Evolutionary conservation across 2,113 vertebrate genomes (phyloP).

Genomic region (Myrmophylax atrothorax): DNA sequence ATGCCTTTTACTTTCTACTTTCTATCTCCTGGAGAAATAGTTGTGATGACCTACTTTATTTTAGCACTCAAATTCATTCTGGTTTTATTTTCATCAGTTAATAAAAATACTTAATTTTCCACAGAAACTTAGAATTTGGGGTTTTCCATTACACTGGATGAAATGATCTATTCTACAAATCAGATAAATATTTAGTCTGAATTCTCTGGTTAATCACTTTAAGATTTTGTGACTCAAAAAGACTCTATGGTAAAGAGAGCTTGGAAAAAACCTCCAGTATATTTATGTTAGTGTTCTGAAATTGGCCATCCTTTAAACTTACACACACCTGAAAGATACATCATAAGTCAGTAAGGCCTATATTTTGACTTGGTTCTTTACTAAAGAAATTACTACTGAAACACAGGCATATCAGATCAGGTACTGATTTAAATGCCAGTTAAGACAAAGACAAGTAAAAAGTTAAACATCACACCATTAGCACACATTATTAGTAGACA

Average conservation of each 20-base stretch:
- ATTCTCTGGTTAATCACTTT: neutral
- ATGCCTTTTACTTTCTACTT: neutral
- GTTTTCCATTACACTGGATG: neutral
- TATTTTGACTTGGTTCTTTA: neutral
- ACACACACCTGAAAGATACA: neutral
- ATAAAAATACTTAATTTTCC: neutral
- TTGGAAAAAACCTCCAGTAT: neutral
- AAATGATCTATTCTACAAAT: neutral
- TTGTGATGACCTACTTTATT: neutral
- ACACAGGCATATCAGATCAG: rapidly evolving
- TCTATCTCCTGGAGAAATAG: neutral
- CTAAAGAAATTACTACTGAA: neutral
- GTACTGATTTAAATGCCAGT: neutral
- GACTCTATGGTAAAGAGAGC: neutral
- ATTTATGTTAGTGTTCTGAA: neutral
- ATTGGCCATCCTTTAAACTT: neutral
- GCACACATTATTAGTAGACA: neutral
- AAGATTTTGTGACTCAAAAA: neutral
- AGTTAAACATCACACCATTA: neutral
- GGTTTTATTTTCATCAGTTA: neutral
- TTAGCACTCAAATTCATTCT: neutral
- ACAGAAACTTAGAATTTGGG: neutral
- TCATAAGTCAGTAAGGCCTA: neutral
- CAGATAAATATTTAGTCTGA: neutral
- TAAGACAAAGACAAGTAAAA: neutral